Evolutionary conservation across 2,888 invertebrate species (phyloP).

Genomic region (Tridacna gigas): DNA sequence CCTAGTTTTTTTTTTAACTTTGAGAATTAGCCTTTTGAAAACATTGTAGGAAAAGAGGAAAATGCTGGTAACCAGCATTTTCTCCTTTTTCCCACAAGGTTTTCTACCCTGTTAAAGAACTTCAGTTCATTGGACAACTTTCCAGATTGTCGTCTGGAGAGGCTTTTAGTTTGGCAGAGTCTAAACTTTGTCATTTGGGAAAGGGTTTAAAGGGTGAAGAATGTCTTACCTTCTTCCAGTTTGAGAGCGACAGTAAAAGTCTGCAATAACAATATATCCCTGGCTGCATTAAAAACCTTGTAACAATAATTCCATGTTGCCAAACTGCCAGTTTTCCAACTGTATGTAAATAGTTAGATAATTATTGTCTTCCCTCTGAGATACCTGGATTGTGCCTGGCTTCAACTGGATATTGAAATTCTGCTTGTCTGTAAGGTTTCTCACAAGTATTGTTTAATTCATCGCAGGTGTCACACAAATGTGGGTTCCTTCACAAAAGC

Average conservation of each 20-base stretch:
- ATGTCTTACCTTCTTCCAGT: not conserved
- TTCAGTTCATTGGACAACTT: not conserved
- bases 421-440: not conserved
- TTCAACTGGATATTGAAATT: not conserved
- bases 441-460: not conserved
- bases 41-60: too few relatives aligned
- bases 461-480: too few relatives aligned
- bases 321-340: not conserved
- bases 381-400: slow-evolving; percentile 4
- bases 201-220: not conserved
- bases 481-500: too few relatives aligned
- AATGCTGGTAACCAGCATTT: not conserved
- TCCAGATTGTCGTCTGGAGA: not conserved
- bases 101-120: not conserved
- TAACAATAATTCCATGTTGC: slow-evolving; percentile 24
- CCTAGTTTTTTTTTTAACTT: not conserved
- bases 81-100: slow-evolving; percentile 4
- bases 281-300: not conserved
- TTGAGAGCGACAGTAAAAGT: not conserved
- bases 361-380: not conserved
- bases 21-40: too few relatives aligned
- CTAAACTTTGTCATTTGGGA: not conserved
- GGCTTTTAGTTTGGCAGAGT: not conserved
- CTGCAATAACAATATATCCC: slow-evolving; percentile 11
- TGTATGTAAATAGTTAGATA: slow-evolving; percentile 18